Evolutionary conservation across 2,888 invertebrate species (phyloP), one percentile per base, ranked within the genome.

Genomic region (Ormyrus rosae): DNA sequence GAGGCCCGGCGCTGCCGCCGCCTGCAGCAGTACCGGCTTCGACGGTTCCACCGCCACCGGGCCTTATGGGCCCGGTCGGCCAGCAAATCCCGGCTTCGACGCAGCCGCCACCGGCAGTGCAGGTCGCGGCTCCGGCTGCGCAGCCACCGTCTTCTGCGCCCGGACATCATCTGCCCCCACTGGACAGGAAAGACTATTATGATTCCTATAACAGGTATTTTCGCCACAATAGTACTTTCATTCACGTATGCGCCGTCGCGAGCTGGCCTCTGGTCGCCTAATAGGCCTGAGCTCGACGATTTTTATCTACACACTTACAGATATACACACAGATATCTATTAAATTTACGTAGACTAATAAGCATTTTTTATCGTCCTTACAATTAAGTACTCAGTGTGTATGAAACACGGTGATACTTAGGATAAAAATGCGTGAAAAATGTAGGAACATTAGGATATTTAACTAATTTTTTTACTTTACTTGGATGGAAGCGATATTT

Each of bases 141-240:
- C 87, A 84, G 83, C 85, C 82, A 81, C 87, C 78, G 87, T 85
- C 82, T 84, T 86, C 86, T 87, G 89, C 82, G 84, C 86, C 86
- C 87, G 89, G 89, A 88, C 87, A 88, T 84, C 87, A 71, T 51
- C 70, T 86, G 83, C 85, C 87, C 77, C 83, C 84, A 83, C 88
- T 88, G 89, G 91, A 91, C 88, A 90, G 91, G 90, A 91, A 91
- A 91, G 91, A 91, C 89, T 91, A 91, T 90, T 91, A 90, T 89
- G 91, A 91, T 89, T 90, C 90, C 88, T 91, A 91, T 89, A 91
- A 89, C 90, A 91, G 91, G 91, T 91, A 91, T 91, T 90, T 90
- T 89, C 89, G 90, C 89, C 88, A 88, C 89, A 90, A 88, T 89
- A 88, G 90, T 90, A 88, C 83, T 90, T 89, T 89, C 83, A 89